Percentiles rank a stretch among this genome's conserved stretches.
These are phyloP conservation scores for Poecilia wingei DNA, from an alignment of 2,797 vertebrate genomes.

Conservation along the genomic window DNA sequence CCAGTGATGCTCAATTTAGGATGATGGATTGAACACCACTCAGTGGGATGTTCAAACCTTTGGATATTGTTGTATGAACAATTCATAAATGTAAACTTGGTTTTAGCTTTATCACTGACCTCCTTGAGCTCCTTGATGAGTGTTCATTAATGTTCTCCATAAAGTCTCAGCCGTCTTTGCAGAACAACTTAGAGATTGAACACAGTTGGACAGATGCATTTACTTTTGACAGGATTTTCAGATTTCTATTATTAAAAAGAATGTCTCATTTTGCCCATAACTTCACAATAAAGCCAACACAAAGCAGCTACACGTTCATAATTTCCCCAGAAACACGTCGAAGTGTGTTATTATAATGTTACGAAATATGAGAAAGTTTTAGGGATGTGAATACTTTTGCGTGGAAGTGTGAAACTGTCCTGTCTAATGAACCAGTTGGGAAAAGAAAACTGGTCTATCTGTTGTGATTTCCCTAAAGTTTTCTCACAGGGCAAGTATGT, in stretches of 20 bases:
- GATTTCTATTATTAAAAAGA: background rate
- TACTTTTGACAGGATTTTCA: background rate
- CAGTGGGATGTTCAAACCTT: background rate
- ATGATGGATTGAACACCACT: background rate
- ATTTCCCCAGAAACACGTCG: background rate
- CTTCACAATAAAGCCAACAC: background rate
- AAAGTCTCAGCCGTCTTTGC: background rate
- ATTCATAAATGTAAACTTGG: background rate
- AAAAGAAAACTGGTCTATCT: constrained; percentile 19
- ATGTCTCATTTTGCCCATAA: background rate
- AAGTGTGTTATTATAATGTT: background rate
- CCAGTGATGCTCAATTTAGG: background rate
- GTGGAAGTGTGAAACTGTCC: constrained; percentile 5
- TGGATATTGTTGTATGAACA: background rate
- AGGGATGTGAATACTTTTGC: constrained; percentile 3
- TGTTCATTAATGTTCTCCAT: background rate
- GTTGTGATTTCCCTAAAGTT: constrained; percentile 12
- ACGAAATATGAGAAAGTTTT: background rate
- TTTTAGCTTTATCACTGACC: background rate
- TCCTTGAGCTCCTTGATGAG: background rate
- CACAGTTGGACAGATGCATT: background rate
- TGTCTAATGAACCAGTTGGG: constrained; percentile 45
- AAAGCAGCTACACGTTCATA: background rate
- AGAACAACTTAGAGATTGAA: background rate
- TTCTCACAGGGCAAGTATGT: constrained; percentile 10